Percentiles rank a stretch among this genome's conserved stretches.
Conservation (phyloP, 2,888 invertebrate species). For the Dugesia japonica region DNA sequence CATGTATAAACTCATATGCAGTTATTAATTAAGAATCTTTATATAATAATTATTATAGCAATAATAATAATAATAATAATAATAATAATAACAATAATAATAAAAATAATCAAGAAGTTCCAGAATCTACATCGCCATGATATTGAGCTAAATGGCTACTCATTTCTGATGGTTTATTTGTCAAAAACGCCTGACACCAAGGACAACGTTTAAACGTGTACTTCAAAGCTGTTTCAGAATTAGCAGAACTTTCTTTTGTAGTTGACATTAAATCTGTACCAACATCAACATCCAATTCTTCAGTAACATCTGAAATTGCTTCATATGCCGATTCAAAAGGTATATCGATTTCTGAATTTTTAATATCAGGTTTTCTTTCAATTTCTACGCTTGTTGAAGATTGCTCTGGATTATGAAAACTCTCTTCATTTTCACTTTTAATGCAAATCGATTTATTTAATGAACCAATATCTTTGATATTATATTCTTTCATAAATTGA, state of each 20-base stretch:
- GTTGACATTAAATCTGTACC: neutral
- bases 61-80: neutral
- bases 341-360: neutral
- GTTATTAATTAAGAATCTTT: neutral
- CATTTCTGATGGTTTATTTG: constrained; percentile 15
- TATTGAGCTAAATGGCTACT: constrained; percentile 7
- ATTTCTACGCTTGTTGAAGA: neutral
- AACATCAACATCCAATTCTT: neutral
- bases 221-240: neutral
- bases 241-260: neutral
- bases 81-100: too few species aligned
- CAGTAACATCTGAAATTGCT: neutral
- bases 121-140: neutral
- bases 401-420: neutral
- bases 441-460: neutral
- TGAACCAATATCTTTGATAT: constrained; percentile 7
- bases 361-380: neutral
- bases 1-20: constrained; percentile 1
- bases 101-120: neutral
- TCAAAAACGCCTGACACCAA: neutral
- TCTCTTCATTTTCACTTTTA: neutral
- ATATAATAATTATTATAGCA: neutral
- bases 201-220: constrained; percentile 4
- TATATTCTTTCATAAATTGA: constrained; percentile 20
- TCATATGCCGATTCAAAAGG: neutral